Percentiles rank a stretch among this genome's conserved stretches.
These are phyloP conservation scores for Ambastaia sidthimunki DNA, from an alignment of 2,797 vertebrate species.

Conservation along the genomic window DNA sequence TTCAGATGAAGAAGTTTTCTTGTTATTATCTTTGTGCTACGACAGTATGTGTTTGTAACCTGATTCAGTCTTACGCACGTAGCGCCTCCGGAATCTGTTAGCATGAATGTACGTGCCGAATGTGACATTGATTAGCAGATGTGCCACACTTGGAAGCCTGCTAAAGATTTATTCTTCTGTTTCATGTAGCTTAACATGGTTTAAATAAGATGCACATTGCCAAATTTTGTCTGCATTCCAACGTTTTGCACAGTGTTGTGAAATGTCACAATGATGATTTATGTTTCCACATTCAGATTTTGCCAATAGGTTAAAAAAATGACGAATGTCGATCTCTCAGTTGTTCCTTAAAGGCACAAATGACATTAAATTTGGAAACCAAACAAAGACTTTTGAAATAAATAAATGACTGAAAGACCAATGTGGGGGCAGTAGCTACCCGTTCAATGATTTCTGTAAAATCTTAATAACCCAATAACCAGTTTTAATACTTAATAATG, in stretches of 20 bases:
- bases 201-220: constrained; percentile 8
- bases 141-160: constrained; percentile 2
- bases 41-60: constrained; percentile 38
- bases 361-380: neutral
- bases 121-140: constrained; percentile 10
- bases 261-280: neutral
- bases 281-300: neutral
- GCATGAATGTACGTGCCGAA: constrained; percentile 12
- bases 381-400: neutral
- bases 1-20: constrained; percentile 61
- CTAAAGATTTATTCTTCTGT: constrained; percentile 26
- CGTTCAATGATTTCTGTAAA: neutral
- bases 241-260: neutral
- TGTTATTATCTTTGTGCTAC: constrained; percentile 66
- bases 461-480: neutral
- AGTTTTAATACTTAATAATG: neutral
- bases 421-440: neutral
- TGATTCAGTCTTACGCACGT: constrained; percentile 31
- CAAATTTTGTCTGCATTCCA: neutral
- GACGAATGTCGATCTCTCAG: neutral
- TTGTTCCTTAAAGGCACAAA: neutral
- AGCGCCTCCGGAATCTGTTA: neutral
- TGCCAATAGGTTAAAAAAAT: neutral
- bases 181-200: neutral
- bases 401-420: neutral